phyloP scores from a whole-genome alignment of 2,113 vertebrate genomes.

The Pelusios castaneus region DNA sequence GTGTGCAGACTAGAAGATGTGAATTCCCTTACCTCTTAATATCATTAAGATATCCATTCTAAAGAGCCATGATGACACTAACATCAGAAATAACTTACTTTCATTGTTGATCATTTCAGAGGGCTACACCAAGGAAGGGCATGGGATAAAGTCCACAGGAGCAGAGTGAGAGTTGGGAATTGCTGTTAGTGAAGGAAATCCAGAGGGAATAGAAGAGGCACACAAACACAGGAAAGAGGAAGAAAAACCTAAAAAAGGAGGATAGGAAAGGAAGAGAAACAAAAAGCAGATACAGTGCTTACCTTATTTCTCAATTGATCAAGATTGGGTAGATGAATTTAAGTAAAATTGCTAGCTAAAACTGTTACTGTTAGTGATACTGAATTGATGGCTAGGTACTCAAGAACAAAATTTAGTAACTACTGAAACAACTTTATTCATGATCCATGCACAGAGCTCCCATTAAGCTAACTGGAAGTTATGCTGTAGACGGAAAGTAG shows the following conservation, averaged over 20 bases:
- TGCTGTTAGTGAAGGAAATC: no score
- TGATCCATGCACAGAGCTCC: background rate
- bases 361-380: no score
- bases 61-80: background rate
- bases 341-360: background rate
- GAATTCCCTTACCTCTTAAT: background rate
- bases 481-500: rapidly evolving
- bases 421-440: background rate
- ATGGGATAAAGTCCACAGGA: background rate
- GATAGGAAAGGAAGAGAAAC: background rate
- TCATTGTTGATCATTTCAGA: background rate
- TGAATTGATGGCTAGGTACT: background rate
- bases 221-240: background rate
- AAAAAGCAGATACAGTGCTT: background rate
- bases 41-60: background rate
- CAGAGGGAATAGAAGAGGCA: background rate
- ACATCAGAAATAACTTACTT: background rate
- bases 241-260: background rate
- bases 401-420: background rate
- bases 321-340: background rate
- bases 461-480: background rate
- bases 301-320: background rate
- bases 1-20: background rate
- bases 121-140: background rate
- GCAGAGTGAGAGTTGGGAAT: rapidly evolving